Evolutionary conservation across 2,113 vertebrate species (phyloP), one percentile per base, ranked within the genome.

Genomic region (Butastur rufipennis): DNA sequence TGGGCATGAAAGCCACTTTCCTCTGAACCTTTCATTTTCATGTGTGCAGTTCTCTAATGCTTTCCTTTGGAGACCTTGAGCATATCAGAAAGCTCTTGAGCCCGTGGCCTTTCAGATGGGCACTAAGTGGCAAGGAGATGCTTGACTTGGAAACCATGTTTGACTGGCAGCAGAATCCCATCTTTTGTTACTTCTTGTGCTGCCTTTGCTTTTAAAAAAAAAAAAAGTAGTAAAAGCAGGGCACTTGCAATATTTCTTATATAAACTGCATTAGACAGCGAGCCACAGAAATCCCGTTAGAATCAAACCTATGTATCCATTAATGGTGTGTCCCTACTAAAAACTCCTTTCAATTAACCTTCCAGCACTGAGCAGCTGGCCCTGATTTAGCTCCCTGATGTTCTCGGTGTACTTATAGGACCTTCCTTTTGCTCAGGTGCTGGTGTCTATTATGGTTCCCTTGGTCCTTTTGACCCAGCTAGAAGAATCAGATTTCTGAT

Each of bases 31-130:
- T 87, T 70, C 20, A 5, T 62, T 68, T 85, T 19, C 4, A 0
- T 27, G 9, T 18, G 12, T 68, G 48, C 61, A 29, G 22, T 63
- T 81, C 68, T 87, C 43, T 15, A 20, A 63, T 40, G 10, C 48
- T 72, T 95, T 91, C 38, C 47, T 79, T 18, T 50, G 58, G 66
- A 95, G 81, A 77, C 78, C 78, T 79, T 53, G 84, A 93, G 70
- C 27, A 3, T 65, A 53, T 36, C 61, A 42, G 84, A 94, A 91
- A 91, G 84, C 93, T 91, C 92, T 94, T 93, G 73, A 94, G 92
- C 74, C 50, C 0, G 0, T 91, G 72, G 67, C 80, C 96, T 87
- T 95, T 95, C 78, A 77, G 84, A 31, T 11, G 73, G 72, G 71
- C 72, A 55, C 74, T 70, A 70, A 92, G 67, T 77, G 80, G 66